A percentile compares a stretch with the other conserved stretches of the same genome.
Evolutionary conservation across 1,140 invertebrate species (phyloP).

Genomic region (Drosophila mauritiana): DNA sequence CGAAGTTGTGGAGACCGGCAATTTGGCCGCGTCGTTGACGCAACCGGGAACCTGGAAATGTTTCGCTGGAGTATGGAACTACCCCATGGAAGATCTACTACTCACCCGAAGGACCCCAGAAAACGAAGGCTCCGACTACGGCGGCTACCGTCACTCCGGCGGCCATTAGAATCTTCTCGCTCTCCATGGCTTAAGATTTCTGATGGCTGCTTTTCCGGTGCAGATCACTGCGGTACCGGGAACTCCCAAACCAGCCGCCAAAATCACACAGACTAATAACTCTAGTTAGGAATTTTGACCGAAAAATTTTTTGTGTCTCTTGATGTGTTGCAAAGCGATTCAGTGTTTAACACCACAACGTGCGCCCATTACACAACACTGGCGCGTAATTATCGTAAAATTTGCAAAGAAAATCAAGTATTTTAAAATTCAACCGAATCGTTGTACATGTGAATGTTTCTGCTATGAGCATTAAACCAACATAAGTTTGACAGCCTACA

Average conservation of each 20-base stretch:
- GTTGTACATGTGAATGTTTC: not conserved
- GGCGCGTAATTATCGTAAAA: not conserved
- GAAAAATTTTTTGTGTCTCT: slow-evolving; percentile 31
- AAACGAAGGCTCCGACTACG: slow-evolving; percentile 90
- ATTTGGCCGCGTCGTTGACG: slow-evolving; percentile 88
- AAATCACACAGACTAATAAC: not conserved
- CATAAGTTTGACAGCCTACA: not conserved
- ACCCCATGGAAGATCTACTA: too few relatives aligned
- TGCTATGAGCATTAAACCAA: not conserved
- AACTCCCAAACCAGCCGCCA: slow-evolving; percentile 2
- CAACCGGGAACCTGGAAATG: slow-evolving; percentile 84
- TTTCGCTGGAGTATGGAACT: not conserved
- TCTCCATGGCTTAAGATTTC: slow-evolving; percentile 55
- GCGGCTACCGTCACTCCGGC: slow-evolving; percentile 90
- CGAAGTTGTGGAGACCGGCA: slow-evolving; percentile 92
- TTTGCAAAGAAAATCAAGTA: not conserved
- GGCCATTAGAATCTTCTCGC: slow-evolving; percentile 86
- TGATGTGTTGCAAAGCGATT: not conserved
- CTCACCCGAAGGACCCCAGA: slow-evolving; percentile 90
- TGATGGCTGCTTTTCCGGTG: too few relatives aligned
- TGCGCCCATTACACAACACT: slow-evolving; percentile 3
- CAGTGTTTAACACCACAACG: not conserved
- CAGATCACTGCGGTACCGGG: not conserved
- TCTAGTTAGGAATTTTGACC: not conserved
- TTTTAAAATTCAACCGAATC: not conserved